Conservation (phyloP, 2,113 vertebrate genomes). For the Pygoscelis antarcticus region DNA sequence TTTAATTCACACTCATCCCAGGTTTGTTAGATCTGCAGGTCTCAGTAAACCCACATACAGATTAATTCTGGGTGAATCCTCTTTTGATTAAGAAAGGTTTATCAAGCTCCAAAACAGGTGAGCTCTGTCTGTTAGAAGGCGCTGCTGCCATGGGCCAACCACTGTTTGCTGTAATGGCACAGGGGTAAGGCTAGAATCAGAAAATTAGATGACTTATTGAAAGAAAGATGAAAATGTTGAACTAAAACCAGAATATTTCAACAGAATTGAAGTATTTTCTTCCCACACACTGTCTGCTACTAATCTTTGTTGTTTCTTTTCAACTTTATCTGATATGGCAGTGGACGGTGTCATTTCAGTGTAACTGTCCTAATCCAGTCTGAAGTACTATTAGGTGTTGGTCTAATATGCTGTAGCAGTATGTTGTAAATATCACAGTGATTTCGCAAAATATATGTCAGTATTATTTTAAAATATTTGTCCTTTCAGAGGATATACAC, state of each 20-base stretch:
- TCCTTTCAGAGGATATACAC: neutral
- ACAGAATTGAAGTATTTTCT: neutral
- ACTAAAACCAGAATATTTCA: neutral
- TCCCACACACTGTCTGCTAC: rapidly evolving
- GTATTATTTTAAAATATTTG: neutral
- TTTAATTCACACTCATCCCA: neutral
- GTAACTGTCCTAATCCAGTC: neutral
- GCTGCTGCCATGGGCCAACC: neutral
- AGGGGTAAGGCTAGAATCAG: neutral
- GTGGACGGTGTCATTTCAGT: neutral
- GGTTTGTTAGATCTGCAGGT: neutral
- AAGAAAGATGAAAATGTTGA: neutral
- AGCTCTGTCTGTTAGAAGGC: neutral
- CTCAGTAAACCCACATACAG: neutral
- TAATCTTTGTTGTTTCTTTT: neutral
- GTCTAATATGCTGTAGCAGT: neutral
- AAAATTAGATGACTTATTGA: neutral
- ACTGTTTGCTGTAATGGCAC: neutral
- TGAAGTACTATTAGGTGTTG: neutral
- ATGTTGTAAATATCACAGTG: neutral
- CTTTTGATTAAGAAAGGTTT: neutral
- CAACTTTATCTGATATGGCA: neutral
- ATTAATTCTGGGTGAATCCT: neutral
- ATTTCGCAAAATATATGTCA: neutral
- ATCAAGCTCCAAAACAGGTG: neutral